Base-by-base conservation (phyloP, 2,888 invertebrate genomes). In the Orchesella flavescens region DNA sequence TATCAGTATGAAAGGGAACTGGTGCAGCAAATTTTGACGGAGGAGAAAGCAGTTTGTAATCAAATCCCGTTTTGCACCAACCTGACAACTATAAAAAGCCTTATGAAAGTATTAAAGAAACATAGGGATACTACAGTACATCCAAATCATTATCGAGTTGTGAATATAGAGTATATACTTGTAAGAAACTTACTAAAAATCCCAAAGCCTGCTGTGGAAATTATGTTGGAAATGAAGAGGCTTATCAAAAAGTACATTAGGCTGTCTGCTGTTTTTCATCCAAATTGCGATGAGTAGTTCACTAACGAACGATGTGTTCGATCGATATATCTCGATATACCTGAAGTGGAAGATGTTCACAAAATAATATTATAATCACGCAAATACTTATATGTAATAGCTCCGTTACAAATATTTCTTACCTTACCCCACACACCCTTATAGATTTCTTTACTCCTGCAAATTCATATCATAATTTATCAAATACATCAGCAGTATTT, bases 101-200 rank as follows among this genome's bases (percentile, higher is more conserved):
- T 86, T 13, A 80, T 77, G 57, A 83, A 79, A 69, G 66, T 87
- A 55, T 63, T 87, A 13, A 83, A 84, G 55, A 72, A 69, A 49
- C 80, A 85, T 57, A 82, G 81, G 9, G 78, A 71, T 3, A 72
- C 78, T 21, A 81, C 76, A 1, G 17, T 86, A 0, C 87, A 87
- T 49, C 77, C 65, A 10, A 86, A 87, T 69, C 87, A 87, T 53
- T 85, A 79, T n/a, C 15, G 69, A 53, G 12, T 78, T 43, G 75
- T 83, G 0, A 79, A 66, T 43, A 57, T 85, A 7, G 85, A 85
- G 69, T 83, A 75, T n/a, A 73, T 63, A 44, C 74, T 85, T 10
- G 79, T 83, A 0, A 74, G 73, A 49, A 74, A 78, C 53, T 79
- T 85, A 71, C 79, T 83, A 0, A 49, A 75, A 55, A 75, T 85